Evolutionary conservation across 2,888 invertebrate genomes (phyloP), one percentile per base, ranked within the genome.

Genomic region (Machimus atricapillus): DNA sequence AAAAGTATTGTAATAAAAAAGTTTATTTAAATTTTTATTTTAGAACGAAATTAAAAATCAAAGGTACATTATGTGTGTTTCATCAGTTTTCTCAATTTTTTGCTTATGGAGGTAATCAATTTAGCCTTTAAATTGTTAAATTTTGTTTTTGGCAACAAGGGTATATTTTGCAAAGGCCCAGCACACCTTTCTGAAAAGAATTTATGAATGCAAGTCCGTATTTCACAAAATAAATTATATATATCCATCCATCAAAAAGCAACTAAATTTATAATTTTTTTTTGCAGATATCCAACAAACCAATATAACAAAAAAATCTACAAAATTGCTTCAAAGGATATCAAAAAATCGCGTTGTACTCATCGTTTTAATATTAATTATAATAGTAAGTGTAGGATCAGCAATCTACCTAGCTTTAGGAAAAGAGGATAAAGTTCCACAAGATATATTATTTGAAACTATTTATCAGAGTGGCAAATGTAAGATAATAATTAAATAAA

Each of bases 381-480:
- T 46, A 16, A 16, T 46, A 46, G 43, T 46, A 46, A 46, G 43
- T 46, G 43, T 46, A 46, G 43, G 43, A 46, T 14, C 43, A 12
- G 90, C 92, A 6, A 89, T 91, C 27, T 92, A 90, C 87, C 89
- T 92, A 83, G 91, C 92, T 73, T 81, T 91, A 89, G 16, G 89
- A 90, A n/a, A 87, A 0, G 87, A 89, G 0, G 23, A 58, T 3
- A 81, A 87, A 6, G 73, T 37, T 73, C 78, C 31, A 19, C 89
- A 88, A 2, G 89, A 89, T 16, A 92, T 92, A 52, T 90, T 90
- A 82, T 92, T 92, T 87, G 92, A 92, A 79, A 92, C 92, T 43
- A 91, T 90, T 86, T 92, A 91, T 85, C 91, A 91, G 76, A 91
- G 91, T 87, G 91, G 90, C 86, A 91, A 91, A 89, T 91, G 92